Conservation (phyloP, 2,113 vertebrate genomes). For the Protobothrops mucrosquamatus region DNA sequence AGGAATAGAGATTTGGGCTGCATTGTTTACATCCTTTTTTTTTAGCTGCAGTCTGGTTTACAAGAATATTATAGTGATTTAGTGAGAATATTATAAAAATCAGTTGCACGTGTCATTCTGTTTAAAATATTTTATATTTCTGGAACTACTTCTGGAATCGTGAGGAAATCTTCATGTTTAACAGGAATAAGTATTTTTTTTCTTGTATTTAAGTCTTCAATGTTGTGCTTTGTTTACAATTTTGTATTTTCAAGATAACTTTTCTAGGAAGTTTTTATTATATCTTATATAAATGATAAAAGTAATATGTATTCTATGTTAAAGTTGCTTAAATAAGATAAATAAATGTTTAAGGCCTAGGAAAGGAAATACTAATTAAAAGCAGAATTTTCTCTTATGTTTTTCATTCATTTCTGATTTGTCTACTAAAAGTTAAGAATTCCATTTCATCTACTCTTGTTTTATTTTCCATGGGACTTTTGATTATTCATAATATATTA, state of each 20-base stretch:
- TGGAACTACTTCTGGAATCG: not conserved
- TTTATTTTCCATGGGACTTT: not conserved
- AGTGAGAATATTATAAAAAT: not conserved
- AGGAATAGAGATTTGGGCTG: constrained; percentile 8
- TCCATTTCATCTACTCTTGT: not conserved
- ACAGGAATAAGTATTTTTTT: not conserved
- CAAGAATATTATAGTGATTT: not conserved
- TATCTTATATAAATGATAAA: no score
- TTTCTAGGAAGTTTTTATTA: no score
- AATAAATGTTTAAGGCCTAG: not conserved
- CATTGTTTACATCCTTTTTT: not conserved
- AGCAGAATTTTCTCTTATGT: not conserved
- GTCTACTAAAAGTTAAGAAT: not conserved
- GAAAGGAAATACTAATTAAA: not conserved
- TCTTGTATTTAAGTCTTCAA: no score
- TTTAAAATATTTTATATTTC: not conserved
- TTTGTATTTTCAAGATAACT: no score
- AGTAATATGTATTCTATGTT: no score
- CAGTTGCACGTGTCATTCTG: not conserved
- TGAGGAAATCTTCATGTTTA: not conserved
- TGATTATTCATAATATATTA: not conserved
- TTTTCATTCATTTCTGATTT: not conserved
- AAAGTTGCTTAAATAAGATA: not conserved
- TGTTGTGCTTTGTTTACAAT: no score
- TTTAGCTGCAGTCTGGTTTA: not conserved